phyloP scores from a whole-genome alignment of 1,140 invertebrate genomes.

The Telenomus remus region DNA sequence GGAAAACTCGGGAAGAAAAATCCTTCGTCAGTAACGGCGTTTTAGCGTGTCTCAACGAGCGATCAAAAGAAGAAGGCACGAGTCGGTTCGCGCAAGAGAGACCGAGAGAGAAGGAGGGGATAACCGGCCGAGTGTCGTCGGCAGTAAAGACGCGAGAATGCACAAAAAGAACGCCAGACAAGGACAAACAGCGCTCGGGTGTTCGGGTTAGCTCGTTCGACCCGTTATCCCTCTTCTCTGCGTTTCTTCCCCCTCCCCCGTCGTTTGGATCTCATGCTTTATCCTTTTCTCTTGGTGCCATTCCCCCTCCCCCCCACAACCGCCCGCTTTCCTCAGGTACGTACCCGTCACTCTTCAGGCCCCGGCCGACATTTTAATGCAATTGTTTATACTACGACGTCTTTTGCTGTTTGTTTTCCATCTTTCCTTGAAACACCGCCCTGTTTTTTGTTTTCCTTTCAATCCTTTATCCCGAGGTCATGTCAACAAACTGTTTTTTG shows the following conservation, averaged over 20 bases:
- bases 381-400: background rate
- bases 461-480: too few species aligned
- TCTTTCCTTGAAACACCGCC: too few species aligned
- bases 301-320: slow-evolving; percentile 27
- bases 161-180: slow-evolving; percentile 11
- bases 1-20: slow-evolving; percentile 50
- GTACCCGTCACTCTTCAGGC: background rate
- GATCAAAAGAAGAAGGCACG: slow-evolving; percentile 33
- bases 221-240: slow-evolving; percentile 73
- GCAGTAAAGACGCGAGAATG: slow-evolving; percentile 13
- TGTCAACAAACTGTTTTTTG: too few species aligned
- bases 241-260: slow-evolving; percentile 23
- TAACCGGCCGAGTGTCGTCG: slow-evolving; percentile 29
- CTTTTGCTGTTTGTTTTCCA: background rate
- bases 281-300: slow-evolving; percentile 36
- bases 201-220: slow-evolving; percentile 76
- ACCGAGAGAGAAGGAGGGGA: slow-evolving; percentile 44
- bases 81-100: slow-evolving; percentile 30
- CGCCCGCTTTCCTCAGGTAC: slow-evolving; percentile 20
- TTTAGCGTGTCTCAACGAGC: slow-evolving; percentile 44
- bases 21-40: slow-evolving; percentile 51
- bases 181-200: slow-evolving; percentile 53
- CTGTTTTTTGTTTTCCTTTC: too few species aligned
- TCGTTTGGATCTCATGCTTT: slow-evolving; percentile 11
- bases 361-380: background rate